phyloP scores from a whole-genome alignment of 2,888 invertebrate species.

The Serrognathus titanus region DNA sequence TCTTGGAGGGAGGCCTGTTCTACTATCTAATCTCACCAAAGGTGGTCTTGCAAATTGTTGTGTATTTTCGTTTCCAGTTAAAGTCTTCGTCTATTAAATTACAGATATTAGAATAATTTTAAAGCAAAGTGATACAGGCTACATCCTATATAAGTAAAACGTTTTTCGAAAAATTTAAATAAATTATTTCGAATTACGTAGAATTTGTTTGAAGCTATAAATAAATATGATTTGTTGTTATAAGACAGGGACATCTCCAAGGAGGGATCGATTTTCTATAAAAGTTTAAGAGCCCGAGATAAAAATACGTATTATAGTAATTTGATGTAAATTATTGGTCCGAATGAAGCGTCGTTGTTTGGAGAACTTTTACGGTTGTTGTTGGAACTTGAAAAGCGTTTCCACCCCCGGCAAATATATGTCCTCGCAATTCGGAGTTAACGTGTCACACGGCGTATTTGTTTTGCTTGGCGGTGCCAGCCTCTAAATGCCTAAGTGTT shows the following conservation, averaged over 20 bases:
- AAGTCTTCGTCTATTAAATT: constrained; percentile 9
- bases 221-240: not conserved
- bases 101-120: not conserved
- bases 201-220: not conserved
- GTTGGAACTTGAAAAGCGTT: no score
- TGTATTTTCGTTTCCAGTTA: constrained; percentile 19
- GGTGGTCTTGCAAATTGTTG: constrained; percentile 35
- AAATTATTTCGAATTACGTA: no score
- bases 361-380: no score
- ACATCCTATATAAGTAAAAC: not conserved
- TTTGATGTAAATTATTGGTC: no score
- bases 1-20: constrained; percentile 39
- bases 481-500: constrained; percentile 13
- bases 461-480: constrained; percentile 22
- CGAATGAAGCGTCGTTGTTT: no score
- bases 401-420: not conserved
- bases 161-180: no score
- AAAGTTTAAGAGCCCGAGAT: not conserved
- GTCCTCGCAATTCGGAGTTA: constrained; percentile 10
- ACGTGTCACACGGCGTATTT: constrained; percentile 22
- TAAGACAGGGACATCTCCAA: not conserved
- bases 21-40: constrained; percentile 50
- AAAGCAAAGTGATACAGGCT: not conserved
- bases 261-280: not conserved
- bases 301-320: no score